phyloP scores from a whole-genome alignment of 2,888 invertebrate genomes.

The Acrocyrtus sp. region DNA sequence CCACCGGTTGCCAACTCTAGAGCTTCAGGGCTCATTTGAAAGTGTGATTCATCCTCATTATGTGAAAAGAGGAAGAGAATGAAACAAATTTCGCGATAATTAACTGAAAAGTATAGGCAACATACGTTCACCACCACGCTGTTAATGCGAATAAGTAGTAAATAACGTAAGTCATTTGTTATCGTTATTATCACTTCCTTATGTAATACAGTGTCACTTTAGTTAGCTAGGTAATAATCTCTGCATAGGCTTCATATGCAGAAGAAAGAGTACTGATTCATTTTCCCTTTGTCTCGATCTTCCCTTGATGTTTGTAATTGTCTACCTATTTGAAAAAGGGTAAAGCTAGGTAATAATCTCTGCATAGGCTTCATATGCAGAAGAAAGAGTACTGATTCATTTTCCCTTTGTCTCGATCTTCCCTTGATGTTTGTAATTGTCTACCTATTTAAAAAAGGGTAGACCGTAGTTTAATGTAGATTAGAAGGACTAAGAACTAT shows the following conservation, averaged over 20 bases:
- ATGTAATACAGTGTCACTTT: too few relatives aligned
- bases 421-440: conserved; percentile 37
- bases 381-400: conserved; percentile 31
- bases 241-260: too few relatives aligned
- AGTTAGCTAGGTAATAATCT: too few relatives aligned
- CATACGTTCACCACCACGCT: conserved; percentile 36
- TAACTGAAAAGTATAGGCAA: too few relatives aligned
- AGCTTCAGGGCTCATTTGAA: conserved; percentile 56
- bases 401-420: conserved; percentile 42
- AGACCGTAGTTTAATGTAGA: too few relatives aligned
- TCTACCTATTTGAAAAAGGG: conserved; percentile 3
- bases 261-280: conserved; percentile 31
- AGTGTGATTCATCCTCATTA: conserved; percentile 42
- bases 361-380: too few relatives aligned
- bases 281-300: conserved; percentile 40
- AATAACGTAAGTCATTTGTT: conserved; percentile 19
- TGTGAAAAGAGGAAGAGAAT: conserved; percentile 36
- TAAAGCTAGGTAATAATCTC: too few relatives aligned
- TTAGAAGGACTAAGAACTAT: too few relatives aligned
- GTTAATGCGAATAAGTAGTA: conserved; percentile 15
- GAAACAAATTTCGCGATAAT: conserved; percentile 34
- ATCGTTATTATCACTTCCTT: too few relatives aligned
- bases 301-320: conserved; percentile 39
- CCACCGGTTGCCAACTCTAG: conserved; percentile 47
- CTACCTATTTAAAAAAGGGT: conserved; percentile 4